Percentiles rank a stretch among this genome's conserved stretches.
phyloP scores from a whole-genome alignment of 2,888 invertebrate species.

The Thysanoteuthis rhombus region DNA sequence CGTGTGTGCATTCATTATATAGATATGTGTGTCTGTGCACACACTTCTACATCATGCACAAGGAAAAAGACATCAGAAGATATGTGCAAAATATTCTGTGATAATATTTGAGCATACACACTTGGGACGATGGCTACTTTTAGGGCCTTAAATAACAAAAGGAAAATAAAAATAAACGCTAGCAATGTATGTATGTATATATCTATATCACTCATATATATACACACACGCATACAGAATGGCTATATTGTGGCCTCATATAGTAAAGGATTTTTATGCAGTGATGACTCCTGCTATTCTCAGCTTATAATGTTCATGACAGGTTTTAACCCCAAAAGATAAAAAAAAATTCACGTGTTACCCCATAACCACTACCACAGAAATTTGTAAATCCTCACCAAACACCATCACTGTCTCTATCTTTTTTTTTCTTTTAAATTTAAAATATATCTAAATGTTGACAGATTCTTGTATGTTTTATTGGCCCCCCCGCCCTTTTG shows the following conservation, averaged over 20 bases:
- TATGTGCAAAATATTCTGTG: conserved; percentile 30
- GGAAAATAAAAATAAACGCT: background rate
- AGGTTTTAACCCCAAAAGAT: background rate
- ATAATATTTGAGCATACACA: conserved; percentile 28
- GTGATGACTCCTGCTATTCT: background rate
- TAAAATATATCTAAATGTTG: background rate
- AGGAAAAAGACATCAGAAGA: background rate
- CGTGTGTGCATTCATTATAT: background rate
- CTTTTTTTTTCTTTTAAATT: background rate
- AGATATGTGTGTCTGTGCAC: background rate
- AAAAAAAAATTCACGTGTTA: background rate
- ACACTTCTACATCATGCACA: background rate
- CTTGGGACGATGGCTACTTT: background rate
- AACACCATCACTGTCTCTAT: background rate
- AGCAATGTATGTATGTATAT: background rate
- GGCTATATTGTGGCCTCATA: background rate
- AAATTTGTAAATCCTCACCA: background rate
- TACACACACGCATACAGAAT: background rate
- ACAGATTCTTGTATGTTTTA: background rate
- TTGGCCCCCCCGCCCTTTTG: background rate
- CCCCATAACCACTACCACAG: background rate
- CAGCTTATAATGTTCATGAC: background rate
- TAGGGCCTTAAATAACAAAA: background rate
- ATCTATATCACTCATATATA: background rate
- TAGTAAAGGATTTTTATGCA: background rate